phyloP scores from a whole-genome alignment of 2,113 vertebrate species.

The Centropus unirufus region DNA sequence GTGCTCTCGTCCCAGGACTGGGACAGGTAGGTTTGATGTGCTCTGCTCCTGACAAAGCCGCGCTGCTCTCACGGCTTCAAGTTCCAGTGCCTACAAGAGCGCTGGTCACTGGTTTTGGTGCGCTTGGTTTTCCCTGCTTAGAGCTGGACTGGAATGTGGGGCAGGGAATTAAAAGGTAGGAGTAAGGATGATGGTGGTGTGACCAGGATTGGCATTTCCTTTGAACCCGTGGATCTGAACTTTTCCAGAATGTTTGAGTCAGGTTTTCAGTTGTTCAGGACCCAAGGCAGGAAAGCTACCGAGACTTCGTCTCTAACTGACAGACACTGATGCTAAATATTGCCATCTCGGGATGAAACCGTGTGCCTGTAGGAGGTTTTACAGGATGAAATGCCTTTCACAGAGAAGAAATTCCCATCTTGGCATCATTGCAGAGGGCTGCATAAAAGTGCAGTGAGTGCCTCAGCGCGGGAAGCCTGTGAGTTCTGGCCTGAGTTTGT shows the following conservation, averaged over 20 bases:
- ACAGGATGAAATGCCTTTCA: neutral
- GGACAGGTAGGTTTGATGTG: neutral
- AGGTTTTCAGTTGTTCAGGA: neutral
- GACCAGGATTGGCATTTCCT: neutral
- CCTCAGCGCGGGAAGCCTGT: neutral
- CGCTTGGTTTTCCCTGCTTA: neutral
- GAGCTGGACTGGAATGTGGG: neutral
- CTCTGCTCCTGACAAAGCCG: neutral
- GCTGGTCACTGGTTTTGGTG: neutral
- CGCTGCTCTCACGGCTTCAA: accelerated
- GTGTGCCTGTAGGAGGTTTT: neutral
- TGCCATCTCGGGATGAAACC: neutral
- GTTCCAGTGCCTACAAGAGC: neutral
- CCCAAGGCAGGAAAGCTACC: neutral
- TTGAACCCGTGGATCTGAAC: neutral
- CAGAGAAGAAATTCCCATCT: neutral
- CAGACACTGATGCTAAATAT: neutral
- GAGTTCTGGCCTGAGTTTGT: neutral
- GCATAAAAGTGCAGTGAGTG: neutral
- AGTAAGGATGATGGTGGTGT: neutral
- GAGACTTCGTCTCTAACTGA: neutral
- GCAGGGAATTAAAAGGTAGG: neutral
- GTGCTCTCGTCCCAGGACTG: neutral
- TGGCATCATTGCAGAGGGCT: neutral
- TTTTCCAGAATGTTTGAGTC: neutral